Evolutionary conservation across 2,888 invertebrate species (phyloP), one percentile per base, ranked within the genome.

Genomic region (Dorcus hopei): DNA sequence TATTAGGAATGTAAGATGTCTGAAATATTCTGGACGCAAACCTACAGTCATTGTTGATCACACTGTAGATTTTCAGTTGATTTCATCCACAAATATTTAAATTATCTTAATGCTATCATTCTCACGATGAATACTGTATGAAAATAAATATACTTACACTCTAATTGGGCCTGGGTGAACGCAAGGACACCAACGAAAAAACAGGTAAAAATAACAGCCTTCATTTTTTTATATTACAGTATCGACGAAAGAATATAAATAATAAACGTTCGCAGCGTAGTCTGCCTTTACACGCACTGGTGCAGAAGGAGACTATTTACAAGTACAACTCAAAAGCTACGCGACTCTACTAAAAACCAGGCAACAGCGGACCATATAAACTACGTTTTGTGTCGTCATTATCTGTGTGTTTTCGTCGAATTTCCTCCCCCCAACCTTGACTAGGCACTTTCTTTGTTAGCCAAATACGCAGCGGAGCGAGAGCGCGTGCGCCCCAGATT

Each of bases 201-300:
- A 68, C 81, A 77, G 63, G 82, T 72, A 74, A 80, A 79, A 70
- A 85, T 68, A 70, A 83, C 73, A 77, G 78, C 78, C 82, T 85
- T 86, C 86, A 87, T 84, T 72, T 68, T 52, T 45, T 14, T 19
- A n/a, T 41, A 1, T 38, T 52, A 11, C 41, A 43, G 9, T 41
- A 45, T 9, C 26, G 23, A 23, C 5, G 11, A 6, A 1, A 41
- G 9, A 42, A 42, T 42, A 42, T 14, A 16, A 14, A 14, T 16
- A 39, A 57, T 41, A 38, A 41, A 40, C 33, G 47, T 40, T 60
- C 16, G 61, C 61, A 61, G 59, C 49, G 53, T 65, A 66, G 72
- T 72, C 81, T 80, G 86, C 91, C 91, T 91, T 92, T 92, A 91
- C 89, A 90, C 91, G 81, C 91, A 91, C 91, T 92, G 91, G 91